Base-by-base conservation (phyloP, 2,888 invertebrate genomes). In the Melitaea athalia region DNA sequence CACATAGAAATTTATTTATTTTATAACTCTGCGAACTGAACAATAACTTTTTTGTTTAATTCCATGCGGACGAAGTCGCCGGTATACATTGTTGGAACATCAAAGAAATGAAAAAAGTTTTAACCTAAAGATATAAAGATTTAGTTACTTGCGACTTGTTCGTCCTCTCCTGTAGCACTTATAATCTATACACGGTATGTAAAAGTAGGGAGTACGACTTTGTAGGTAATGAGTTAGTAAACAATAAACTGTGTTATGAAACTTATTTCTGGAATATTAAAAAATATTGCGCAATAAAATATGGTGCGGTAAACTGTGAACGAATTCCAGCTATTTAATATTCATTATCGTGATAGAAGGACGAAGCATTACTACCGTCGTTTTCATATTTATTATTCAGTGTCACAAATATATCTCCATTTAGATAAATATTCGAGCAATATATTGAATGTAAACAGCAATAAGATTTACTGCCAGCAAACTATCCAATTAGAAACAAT, bases 401-500 rank as follows among this genome's bases (percentile, higher is more conserved):
- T 0, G n/a, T 4, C 15, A 12, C 14, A 53, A 61, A 45, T 14
- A 55, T 5, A 11, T 55, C 24, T 11, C n/a, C 12, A 61, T 33
- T 47, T 33, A 61, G 17, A 60, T n/a, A 70, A 61, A 49, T 57
- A 57, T 63, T 10, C 33, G 50, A 24, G 52, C 33, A 24, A 45
- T 55, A 53, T 64, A 38, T 66, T 71, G 70, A 74, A 72, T 64
- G 73, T 75, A 71, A 73, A 70, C 71, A 74, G 65, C 73, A 75
- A 76, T 78, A 74, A 77, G 74, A 73, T 67, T 65, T 72, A 75
- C 75, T 79, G 79, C 79, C 82, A 82, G 73, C 75, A 70, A 76
- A 73, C 72, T 71, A 74, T 77, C 76, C 79, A 86, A 86, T 87
- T 85, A 86, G 79, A 78, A 74, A 81, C 80, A 83, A 87, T 87